phyloP scores from a whole-genome alignment of 2,113 vertebrate genomes.

The Callorhinus ursinus region DNA sequence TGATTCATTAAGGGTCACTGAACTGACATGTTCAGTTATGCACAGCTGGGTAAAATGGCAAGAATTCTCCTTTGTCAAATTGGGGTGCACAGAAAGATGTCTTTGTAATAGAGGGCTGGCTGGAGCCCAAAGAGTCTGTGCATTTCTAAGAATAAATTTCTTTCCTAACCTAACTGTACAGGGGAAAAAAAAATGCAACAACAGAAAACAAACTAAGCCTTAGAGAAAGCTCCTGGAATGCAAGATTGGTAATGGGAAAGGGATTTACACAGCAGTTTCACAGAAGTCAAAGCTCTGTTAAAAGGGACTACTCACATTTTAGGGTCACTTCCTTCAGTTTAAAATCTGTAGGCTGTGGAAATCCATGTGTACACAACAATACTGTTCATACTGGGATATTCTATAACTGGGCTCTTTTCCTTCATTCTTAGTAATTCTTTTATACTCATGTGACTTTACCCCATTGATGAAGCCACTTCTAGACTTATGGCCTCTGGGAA shows the following conservation, averaged over 20 bases:
- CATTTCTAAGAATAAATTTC: slow-evolving; percentile 36
- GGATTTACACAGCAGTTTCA: not conserved
- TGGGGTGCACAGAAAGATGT: not conserved
- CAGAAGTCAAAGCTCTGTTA: not conserved
- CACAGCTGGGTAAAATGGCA: not conserved
- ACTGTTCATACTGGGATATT: not conserved
- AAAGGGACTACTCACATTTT: not conserved
- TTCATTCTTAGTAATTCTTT: not conserved
- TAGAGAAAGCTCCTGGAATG: slow-evolving; percentile 43
- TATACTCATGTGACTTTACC: not conserved
- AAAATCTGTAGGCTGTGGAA: not conserved
- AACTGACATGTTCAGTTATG: not conserved
- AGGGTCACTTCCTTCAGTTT: not conserved
- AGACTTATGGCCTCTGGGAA: not conserved
- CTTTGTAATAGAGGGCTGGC: not conserved
- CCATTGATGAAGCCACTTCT: not conserved
- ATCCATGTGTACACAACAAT: not conserved
- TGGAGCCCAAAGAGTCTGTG: not conserved
- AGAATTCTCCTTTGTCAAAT: not conserved
- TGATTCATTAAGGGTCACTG: slow-evolving; percentile 49
- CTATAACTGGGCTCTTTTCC: not conserved
- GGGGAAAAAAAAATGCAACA: not conserved
- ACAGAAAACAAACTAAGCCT: not conserved
- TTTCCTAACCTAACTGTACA: not conserved
- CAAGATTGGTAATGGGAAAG: not conserved